Evolutionary conservation across 1,140 invertebrate species (phyloP).

Genomic region (Drosophila sp.): DNA sequence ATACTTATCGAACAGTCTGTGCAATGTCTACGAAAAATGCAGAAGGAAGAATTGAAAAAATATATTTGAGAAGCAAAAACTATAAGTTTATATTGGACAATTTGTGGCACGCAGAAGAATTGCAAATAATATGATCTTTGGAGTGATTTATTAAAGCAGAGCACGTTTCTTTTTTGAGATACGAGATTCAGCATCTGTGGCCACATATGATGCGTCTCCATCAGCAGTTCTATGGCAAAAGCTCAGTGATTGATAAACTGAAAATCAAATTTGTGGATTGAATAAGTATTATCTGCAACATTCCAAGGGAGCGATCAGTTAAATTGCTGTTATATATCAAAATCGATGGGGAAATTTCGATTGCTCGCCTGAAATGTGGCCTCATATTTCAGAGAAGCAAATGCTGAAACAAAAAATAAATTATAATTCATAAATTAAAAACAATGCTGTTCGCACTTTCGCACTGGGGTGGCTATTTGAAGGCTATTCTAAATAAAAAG

Average conservation of each 20-base stretch:
- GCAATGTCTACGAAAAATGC: not conserved
- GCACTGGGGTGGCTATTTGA: constrained; percentile 48
- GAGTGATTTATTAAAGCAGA: not conserved
- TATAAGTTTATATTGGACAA: too few species aligned
- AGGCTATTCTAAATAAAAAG: constrained; percentile 54
- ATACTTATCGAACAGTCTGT: not conserved
- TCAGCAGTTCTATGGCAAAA: constrained; percentile 35
- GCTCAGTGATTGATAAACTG: constrained; percentile 66
- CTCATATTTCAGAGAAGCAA: constrained; percentile 27
- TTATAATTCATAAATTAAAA: constrained; percentile 78
- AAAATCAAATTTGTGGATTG: constrained; percentile 35
- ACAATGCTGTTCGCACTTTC: constrained; percentile 55
- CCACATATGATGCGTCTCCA: constrained; percentile 41
- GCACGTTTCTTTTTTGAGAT: not conserved
- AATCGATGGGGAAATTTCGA: constrained; percentile 49
- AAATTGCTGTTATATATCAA: constrained; percentile 67
- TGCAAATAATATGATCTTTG: not conserved
- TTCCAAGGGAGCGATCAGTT: constrained; percentile 46
- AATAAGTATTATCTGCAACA: constrained; percentile 52
- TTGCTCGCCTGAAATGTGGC: constrained; percentile 45
- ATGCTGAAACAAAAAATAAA: constrained; percentile 58
- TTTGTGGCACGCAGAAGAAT: too few species aligned
- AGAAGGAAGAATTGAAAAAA: not conserved
- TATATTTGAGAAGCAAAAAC: too few species aligned
- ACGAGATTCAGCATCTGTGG: constrained; percentile 8